These are phyloP conservation scores for Numenius arquata DNA, from an alignment of 2,113 vertebrate genomes.

Conservation along the genomic window DNA sequence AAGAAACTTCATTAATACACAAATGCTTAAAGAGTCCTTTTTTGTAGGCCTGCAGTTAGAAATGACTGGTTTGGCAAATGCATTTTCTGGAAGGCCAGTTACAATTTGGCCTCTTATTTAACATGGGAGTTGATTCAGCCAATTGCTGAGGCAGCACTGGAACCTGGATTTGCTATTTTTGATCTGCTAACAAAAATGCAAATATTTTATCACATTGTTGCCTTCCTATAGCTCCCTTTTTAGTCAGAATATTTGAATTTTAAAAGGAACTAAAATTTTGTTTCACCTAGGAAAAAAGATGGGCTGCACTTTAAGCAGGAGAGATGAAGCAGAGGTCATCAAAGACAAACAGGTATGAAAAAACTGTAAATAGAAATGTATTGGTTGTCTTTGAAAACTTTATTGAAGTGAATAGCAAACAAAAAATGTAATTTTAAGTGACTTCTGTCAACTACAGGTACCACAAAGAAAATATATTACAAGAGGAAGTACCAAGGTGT, in stretches of 20 bases:
- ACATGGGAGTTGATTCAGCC: neutral
- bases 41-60: neutral
- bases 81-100: neutral
- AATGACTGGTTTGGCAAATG: neutral
- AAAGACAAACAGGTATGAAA: neutral
- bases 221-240: neutral
- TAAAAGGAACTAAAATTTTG: neutral
- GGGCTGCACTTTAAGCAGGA: neutral
- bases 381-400: neutral
- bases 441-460: neutral
- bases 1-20: neutral
- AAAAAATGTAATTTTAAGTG: neutral
- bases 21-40: neutral
- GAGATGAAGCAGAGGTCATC: neutral
- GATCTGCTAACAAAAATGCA: neutral
- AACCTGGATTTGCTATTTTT: neutral
- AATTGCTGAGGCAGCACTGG: neutral
- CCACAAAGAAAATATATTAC: neutral
- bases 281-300: neutral
- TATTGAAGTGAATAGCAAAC: neutral
- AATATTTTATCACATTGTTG: neutral
- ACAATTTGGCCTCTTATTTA: neutral
- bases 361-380: neutral
- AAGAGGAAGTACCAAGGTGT: neutral
- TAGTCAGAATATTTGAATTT: neutral